Conservation (phyloP, 2,888 invertebrate genomes). For the Tenthredo scrophulariae region DNA sequence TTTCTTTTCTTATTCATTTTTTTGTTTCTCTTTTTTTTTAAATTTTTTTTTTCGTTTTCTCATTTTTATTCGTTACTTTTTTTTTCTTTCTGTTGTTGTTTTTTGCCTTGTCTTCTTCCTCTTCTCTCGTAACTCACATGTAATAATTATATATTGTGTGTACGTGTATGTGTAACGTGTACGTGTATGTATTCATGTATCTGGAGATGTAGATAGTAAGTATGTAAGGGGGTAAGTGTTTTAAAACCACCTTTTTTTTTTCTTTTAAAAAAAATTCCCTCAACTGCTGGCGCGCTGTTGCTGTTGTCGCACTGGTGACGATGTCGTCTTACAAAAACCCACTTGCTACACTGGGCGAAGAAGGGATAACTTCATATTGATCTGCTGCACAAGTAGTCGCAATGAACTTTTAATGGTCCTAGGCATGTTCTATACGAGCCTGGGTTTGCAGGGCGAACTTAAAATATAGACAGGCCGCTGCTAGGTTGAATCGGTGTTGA, state of each 20-base stretch:
- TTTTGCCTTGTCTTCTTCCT: constrained; percentile 48
- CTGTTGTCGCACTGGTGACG: constrained; percentile 67
- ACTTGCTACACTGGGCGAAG: constrained; percentile 72
- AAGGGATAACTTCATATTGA: constrained; percentile 68
- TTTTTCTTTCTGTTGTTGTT: constrained; percentile 63
- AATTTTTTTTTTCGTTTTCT: constrained; percentile 40
- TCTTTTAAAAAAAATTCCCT: constrained; percentile 67
- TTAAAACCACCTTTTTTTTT: constrained; percentile 68
- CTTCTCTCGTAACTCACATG: constrained; percentile 70
- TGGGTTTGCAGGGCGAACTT: constrained; percentile 71
- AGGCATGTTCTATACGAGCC: constrained; percentile 70
- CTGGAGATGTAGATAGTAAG: constrained; percentile 60
- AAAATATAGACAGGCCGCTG: constrained; percentile 75
- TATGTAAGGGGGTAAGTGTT: constrained; percentile 55
- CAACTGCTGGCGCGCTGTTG: constrained; percentile 67
- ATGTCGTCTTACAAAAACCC: constrained; percentile 72
- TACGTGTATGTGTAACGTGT: constrained; percentile 55
- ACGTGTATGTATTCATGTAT: constrained; percentile 49
- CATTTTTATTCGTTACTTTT: constrained; percentile 32
- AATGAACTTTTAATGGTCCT: constrained; percentile 71
- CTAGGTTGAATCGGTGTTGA: constrained; percentile 77
- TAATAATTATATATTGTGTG: constrained; percentile 57
- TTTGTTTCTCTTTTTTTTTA: constrained; percentile 56
- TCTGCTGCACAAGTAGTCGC: constrained; percentile 63
- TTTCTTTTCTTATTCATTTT: constrained; percentile 63